phyloP scores from a whole-genome alignment of 2,797 vertebrate species.

The Arrhamphus sclerolepis region DNA sequence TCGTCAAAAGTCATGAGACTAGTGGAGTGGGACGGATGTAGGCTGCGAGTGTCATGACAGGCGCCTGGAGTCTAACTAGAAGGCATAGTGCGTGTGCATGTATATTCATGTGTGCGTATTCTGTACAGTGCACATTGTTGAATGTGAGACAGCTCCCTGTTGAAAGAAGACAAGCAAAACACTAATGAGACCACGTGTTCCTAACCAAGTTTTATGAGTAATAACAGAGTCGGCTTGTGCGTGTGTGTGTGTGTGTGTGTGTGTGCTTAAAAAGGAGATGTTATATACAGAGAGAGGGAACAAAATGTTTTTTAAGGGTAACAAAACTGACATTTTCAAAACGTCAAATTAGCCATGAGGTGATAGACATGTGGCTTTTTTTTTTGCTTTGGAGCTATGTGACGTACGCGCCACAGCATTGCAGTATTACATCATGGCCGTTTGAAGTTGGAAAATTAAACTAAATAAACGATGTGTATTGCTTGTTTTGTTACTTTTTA shows the following conservation, averaged over 20 bases:
- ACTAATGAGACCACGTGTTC: constrained; percentile 73
- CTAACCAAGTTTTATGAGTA: constrained; percentile 42
- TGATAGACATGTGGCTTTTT: too few species aligned
- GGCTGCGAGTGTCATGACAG: constrained; percentile 54
- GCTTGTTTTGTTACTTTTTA: too few species aligned
- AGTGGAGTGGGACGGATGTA: constrained; percentile 43
- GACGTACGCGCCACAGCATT: too few species aligned
- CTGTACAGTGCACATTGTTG: constrained; percentile 33
- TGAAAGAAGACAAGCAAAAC: constrained; percentile 72
- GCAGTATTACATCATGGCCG: too few species aligned
- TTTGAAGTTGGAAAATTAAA: too few species aligned
- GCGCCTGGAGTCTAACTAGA: constrained; percentile 50
- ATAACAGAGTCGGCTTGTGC: constrained; percentile 32
- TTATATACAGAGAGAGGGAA: too few species aligned
- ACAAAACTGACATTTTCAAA: too few species aligned
- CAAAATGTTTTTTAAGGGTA: too few species aligned
- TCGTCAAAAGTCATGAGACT: constrained; percentile 33
- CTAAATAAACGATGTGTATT: too few species aligned
- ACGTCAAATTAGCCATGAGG: too few species aligned
- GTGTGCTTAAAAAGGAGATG: not conserved
- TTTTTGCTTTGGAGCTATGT: too few species aligned
- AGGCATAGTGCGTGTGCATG: constrained; percentile 18
- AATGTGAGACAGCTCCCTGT: constrained; percentile 55
- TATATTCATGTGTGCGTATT: constrained; percentile 14
- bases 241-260: not conserved